Percentiles rank a stretch among this genome's conserved stretches.
Conservation (phyloP, 2,113 vertebrate species). For the Cichladusa arquata region DNA sequence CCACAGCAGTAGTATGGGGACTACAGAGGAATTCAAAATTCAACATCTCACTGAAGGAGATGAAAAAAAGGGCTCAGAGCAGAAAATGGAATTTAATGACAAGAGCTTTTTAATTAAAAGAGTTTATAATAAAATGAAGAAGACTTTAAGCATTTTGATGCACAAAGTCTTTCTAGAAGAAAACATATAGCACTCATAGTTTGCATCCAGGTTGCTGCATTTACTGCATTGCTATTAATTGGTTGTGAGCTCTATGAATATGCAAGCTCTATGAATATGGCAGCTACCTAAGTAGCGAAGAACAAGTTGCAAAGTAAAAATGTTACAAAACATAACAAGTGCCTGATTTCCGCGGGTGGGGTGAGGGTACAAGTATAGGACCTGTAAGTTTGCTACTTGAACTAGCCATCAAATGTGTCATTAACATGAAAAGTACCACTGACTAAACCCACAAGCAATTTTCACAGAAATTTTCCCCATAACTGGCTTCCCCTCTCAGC, state of each 20-base stretch:
- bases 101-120: not conserved
- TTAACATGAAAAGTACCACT: not conserved
- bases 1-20: not conserved
- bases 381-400: not conserved
- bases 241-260: not conserved
- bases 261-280: rapidly evolving
- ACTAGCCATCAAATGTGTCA: not conserved
- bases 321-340: not conserved
- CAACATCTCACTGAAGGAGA: not conserved
- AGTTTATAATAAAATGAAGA: not conserved
- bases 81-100: not conserved
- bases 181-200: not conserved
- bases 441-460: not conserved
- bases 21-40: constrained; percentile 4
- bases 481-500: not conserved
- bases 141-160: not conserved
- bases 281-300: not conserved
- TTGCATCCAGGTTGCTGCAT: not conserved
- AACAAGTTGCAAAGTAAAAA: not conserved
- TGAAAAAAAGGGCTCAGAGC: not conserved
- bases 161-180: not conserved
- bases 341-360: not conserved
- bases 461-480: not conserved
- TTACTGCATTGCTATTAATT: not conserved
- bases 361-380: not conserved